Evolutionary conservation across 1,140 invertebrate species (phyloP).

Genomic region (Vollenhovia emeryi): DNA sequence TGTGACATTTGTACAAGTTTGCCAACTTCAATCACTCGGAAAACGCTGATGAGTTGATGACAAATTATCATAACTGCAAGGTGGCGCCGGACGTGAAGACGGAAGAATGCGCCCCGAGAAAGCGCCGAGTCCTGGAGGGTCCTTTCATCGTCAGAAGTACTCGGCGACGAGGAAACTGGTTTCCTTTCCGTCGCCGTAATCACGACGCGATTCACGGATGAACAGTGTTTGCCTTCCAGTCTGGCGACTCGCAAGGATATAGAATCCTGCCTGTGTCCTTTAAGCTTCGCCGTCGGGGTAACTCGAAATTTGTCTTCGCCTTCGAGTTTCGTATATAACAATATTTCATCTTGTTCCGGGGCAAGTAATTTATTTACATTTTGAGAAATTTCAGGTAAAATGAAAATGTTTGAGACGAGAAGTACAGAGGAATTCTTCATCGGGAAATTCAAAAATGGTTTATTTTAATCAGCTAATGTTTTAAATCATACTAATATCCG

Average conservation of each 20-base stretch:
- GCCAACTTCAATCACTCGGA: background rate
- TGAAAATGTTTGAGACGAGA: background rate
- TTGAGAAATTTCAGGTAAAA: conserved; percentile 19
- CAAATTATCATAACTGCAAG: conserved; percentile 51
- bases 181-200: conserved; percentile 47
- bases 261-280: conserved; percentile 38
- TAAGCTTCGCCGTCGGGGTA: conserved; percentile 26
- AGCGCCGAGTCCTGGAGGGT: background rate
- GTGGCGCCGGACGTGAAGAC: conserved; percentile 11
- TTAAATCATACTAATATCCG: background rate
- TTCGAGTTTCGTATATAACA: conserved; percentile 39
- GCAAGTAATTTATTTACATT: conserved; percentile 46
- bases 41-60: conserved; percentile 26
- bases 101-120: conserved; percentile 20
- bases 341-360: conserved; percentile 39
- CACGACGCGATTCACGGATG: conserved; percentile 50
- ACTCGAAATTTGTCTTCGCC: conserved; percentile 47
- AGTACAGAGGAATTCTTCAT: background rate
- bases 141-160: conserved; percentile 28
- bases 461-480: background rate
- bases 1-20: background rate
- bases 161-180: conserved; percentile 34
- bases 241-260: conserved; percentile 37
- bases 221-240: conserved; percentile 63
- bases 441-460: conserved; percentile 1